Conservation (phyloP, 1,140 invertebrate genomes). For the Lordiphosa stackelbergi region DNA sequence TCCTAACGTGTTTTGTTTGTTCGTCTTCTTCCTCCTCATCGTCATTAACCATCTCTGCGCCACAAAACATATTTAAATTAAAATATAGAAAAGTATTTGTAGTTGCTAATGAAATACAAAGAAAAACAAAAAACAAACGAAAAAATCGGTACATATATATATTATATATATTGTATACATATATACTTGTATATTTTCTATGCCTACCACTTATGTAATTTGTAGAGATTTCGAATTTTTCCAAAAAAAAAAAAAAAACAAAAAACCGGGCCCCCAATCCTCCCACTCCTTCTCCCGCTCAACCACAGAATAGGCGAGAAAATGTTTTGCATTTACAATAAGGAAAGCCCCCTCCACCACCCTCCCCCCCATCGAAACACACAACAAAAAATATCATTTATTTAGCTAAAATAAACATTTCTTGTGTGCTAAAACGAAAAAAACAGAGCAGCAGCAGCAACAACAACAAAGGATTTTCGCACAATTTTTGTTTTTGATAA, state of each 20-base stretch:
- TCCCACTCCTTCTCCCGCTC: not conserved
- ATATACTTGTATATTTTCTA: slow-evolving; percentile 75
- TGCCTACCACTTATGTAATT: slow-evolving; percentile 75
- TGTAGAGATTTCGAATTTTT: slow-evolving; percentile 69
- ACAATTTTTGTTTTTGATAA: slow-evolving; percentile 23
- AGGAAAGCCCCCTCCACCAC: slow-evolving; percentile 3
- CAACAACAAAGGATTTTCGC: slow-evolving; percentile 2
- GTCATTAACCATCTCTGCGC: slow-evolving; percentile 23
- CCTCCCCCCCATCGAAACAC: slow-evolving; percentile 1
- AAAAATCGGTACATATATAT: slow-evolving; percentile 62
- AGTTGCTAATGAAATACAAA: slow-evolving; percentile 64
- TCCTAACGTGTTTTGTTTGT: slow-evolving; percentile 8
- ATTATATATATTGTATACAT: slow-evolving; percentile 44
- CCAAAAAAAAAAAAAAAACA: slow-evolving; percentile 28
- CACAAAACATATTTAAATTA: slow-evolving; percentile 39
- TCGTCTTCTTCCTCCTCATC: slow-evolving; percentile 26
- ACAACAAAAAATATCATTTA: slow-evolving; percentile 9
- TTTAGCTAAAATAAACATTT: slow-evolving; percentile 24
- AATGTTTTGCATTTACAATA: slow-evolving; percentile 58
- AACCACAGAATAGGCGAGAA: slow-evolving; percentile 16
- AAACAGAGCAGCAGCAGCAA: slow-evolving; percentile 17
- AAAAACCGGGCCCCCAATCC: slow-evolving; percentile 2
- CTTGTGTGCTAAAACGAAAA: slow-evolving; percentile 17
- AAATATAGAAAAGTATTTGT: slow-evolving; percentile 71
- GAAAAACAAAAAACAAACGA: slow-evolving; percentile 49